A percentile compares a stretch with the other conserved stretches of the same genome.
Evolutionary conservation across 1,140 invertebrate species (phyloP).

Genomic region (Cherax quadricarinatus): DNA sequence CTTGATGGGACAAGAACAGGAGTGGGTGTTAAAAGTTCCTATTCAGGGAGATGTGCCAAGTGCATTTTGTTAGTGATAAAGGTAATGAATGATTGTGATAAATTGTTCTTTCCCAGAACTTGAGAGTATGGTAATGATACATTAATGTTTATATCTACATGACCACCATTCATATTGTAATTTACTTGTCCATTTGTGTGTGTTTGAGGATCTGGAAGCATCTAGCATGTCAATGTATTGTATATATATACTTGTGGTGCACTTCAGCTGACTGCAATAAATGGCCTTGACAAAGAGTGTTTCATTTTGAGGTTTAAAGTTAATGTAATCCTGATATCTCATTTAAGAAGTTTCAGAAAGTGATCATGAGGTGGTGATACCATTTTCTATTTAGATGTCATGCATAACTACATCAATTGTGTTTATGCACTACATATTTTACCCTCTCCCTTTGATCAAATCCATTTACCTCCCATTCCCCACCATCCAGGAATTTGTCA

Average conservation of each 20-base stretch:
- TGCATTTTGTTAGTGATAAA: constrained; percentile 37
- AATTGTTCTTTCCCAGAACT: constrained; percentile 6
- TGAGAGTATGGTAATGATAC: not conserved
- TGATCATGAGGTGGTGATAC: no score
- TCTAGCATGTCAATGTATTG: not conserved
- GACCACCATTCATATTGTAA: not conserved
- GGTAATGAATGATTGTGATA: constrained; percentile 17
- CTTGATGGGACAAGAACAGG: not conserved
- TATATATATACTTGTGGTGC: constrained; percentile 51
- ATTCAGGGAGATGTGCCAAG: constrained; percentile 59
- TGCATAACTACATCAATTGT: no score
- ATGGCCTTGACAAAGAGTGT: constrained; percentile 59
- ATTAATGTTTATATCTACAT: not conserved
- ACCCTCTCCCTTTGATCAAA: no score
- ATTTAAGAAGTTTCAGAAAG: no score
- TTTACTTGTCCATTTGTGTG: not conserved
- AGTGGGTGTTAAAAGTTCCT: constrained; percentile 47
- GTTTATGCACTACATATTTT: no score
- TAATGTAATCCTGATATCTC: not conserved
- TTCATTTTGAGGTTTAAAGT: not conserved
- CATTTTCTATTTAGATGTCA: no score
- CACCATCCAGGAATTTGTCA: no score
- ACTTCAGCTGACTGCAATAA: constrained; percentile 64
- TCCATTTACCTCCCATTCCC: no score
- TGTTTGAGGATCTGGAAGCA: not conserved